These are phyloP conservation scores for Sanderia malayensis DNA, from an alignment of 30 jellyfish, hydroid and myxozoan genomes.

Conservation along the genomic window DNA sequence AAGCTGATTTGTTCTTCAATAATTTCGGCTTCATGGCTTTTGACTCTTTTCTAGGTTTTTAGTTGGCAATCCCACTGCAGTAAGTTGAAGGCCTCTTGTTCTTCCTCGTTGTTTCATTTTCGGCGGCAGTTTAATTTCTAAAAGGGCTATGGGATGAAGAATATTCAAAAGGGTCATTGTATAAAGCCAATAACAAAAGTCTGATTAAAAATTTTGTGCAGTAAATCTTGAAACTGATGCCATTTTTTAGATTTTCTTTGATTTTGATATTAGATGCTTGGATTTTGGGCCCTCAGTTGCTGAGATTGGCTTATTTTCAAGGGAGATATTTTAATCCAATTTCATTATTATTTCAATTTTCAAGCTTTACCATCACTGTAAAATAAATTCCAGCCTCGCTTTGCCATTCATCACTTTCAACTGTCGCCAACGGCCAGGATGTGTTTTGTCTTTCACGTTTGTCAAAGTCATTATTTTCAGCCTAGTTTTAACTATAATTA, in stretches of 20 bases:
- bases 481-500: too few species aligned
- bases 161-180: too few species aligned
- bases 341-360: too few species aligned
- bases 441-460: conserved; percentile 6
- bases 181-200: too few species aligned
- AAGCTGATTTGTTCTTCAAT: not conserved
- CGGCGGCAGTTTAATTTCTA: not conserved
- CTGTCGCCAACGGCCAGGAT: not conserved
- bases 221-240: too few species aligned
- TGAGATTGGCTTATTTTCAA: too few species aligned
- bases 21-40: not conserved
- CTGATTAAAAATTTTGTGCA: too few species aligned
- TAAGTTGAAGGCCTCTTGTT: not conserved
- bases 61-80: not conserved
- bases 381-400: not conserved
- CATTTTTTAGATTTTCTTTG: too few species aligned
- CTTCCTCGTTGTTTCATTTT: not conserved
- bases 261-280: too few species aligned
- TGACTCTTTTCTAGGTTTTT: not conserved
- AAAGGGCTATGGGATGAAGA: not conserved
- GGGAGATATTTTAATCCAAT: too few species aligned
- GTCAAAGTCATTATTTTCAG: too few species aligned
- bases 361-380: not conserved
- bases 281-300: too few species aligned
- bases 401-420: conserved; percentile 2